Conservation (phyloP, 2,888 invertebrate species). For the Iphiclides podalirius region DNA sequence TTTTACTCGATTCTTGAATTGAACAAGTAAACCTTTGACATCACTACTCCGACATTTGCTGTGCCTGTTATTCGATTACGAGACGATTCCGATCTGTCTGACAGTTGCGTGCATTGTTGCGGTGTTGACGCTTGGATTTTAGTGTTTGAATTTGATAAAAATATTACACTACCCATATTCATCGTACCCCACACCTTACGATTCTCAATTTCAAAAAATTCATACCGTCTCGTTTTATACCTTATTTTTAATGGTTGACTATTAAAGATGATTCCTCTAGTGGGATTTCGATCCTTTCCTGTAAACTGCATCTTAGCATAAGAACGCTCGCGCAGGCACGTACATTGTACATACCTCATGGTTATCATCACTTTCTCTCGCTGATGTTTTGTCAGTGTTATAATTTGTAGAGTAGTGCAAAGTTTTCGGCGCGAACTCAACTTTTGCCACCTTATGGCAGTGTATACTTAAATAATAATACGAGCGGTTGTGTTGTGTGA, state of each 20-base stretch:
- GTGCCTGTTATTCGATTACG: conserved; percentile 8
- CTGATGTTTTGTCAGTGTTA: conserved; percentile 57
- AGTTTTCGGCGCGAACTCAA: conserved; percentile 42
- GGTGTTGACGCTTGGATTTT: conserved; percentile 31
- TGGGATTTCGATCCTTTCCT: conserved; percentile 45
- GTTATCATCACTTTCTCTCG: conserved; percentile 69
- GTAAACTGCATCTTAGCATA: conserved; percentile 55
- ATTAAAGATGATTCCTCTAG: conserved; percentile 33
- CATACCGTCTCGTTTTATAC: background rate
- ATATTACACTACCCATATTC: conserved; percentile 34
- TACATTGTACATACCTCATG: conserved; percentile 47
- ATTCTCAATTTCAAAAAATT: conserved; percentile 2
- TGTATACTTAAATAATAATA: conserved; percentile 42
- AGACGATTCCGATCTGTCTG: conserved; percentile 28
- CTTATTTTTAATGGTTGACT: background rate
- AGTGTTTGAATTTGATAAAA: no score
- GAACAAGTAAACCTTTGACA: background rate
- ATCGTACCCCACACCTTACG: conserved; percentile 23
- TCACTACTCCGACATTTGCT: conserved; percentile 4
- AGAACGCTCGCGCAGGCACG: conserved; percentile 39
- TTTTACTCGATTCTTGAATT: background rate
- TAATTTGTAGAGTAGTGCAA: conserved; percentile 64
- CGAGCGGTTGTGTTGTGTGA: conserved; percentile 44
- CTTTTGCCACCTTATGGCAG: conserved; percentile 54
- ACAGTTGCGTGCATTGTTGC: conserved; percentile 34